Evolutionary conservation across 2,113 vertebrate genomes (phyloP), one percentile per base, ranked within the genome.

Genomic region (Natator depressus): DNA sequence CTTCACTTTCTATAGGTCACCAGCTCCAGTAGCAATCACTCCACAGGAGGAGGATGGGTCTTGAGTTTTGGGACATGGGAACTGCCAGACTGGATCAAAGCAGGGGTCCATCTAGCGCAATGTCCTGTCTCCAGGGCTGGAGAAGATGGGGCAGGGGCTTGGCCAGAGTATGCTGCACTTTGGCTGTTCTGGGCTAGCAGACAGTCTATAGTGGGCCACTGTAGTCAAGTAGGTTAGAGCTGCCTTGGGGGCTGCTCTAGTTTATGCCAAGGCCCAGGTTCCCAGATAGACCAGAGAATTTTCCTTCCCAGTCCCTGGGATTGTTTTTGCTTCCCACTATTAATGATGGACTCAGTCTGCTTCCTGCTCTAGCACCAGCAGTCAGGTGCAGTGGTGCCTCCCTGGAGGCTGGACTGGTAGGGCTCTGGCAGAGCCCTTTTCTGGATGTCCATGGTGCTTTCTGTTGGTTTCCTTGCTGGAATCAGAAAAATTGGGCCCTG

Each of bases 51-150:
- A 75, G 49, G 42, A 0, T 1, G 76, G 83, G 93, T 17, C 31
- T 89, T n/a, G 46, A 55, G 62, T 72, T 78, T 93, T 85, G 88
- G 87, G 80, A 89, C 51, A 55, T 88, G 90, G 91, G 81, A 94
- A 62, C 54, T 57, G 22, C 38, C 76, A 82, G 90, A 53, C 78
- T 88, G 62, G 55, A 57, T 57, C 55, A 57, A 24, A 57, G 25
- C 22, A 27, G 10, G 55, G 19, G 53, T 16, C 31, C 35, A 20
- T n/a, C 35, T 51, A 51, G 76, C 81, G 78, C 76, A 2, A 19
- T 22, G 59, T 82, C 50, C 5, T 93, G 53, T 94, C 49, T 14
- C 3, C 13, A 51, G 25, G 65, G 82, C 47, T 29, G 29, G 27
- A 42, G 19, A 38, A 42, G 38, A 24, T 11, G 22, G 19, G 38